phyloP scores from a whole-genome alignment of 2,113 vertebrate species.

The Dicerorhinus sumatrensis region DNA sequence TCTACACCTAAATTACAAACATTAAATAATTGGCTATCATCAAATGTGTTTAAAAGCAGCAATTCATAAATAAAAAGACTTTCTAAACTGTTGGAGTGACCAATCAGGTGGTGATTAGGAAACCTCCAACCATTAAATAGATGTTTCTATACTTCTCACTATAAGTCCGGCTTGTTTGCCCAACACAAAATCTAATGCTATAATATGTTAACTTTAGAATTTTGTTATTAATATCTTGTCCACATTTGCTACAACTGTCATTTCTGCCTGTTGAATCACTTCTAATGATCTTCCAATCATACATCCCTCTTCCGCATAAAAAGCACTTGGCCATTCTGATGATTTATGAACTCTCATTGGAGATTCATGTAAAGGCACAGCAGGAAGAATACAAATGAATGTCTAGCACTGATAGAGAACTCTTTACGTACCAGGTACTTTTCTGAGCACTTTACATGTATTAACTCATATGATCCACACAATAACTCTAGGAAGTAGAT shows the following conservation, averaged over 20 bases:
- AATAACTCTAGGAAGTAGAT: neutral
- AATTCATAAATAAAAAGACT: neutral
- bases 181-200: neutral
- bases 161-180: neutral
- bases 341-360: neutral
- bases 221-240: neutral
- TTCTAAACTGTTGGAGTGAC: neutral
- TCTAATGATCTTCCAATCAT: neutral
- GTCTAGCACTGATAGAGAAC: neutral
- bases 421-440: neutral
- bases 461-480: neutral
- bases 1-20: neutral
- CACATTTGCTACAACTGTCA: neutral
- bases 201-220: neutral
- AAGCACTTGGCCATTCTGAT: neutral
- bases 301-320: neutral
- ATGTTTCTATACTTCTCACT: neutral
- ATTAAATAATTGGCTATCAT: neutral
- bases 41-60: neutral
- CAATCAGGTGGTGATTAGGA: neutral
- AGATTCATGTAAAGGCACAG: neutral
- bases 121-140: neutral
- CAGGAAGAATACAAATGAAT: neutral
- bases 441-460: neutral
- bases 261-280: neutral